Conservation (phyloP, 2,113 vertebrate genomes). For the Hippocampus guttulatus region DNA sequence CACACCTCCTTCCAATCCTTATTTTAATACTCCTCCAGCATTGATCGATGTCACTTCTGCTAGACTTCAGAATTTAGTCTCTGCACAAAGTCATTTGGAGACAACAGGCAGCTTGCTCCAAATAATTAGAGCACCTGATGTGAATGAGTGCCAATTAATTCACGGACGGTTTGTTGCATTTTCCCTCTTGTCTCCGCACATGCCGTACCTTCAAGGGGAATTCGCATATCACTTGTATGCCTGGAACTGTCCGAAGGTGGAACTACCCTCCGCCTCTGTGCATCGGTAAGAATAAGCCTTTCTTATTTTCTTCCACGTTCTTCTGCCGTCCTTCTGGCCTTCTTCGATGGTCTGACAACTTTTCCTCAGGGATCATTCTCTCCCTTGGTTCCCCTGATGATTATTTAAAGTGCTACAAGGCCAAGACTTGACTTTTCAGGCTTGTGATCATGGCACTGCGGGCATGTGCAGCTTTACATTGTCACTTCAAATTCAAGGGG, state of each 20-base stretch:
- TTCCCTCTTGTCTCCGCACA: constrained; percentile 20
- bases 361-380: background rate
- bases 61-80: constrained; percentile 37
- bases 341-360: background rate
- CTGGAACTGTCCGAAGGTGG: constrained; percentile 92
- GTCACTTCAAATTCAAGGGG: background rate
- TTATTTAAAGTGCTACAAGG: background rate
- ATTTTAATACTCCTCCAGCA: constrained; percentile 21
- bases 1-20: background rate
- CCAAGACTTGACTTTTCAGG: background rate
- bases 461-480: background rate
- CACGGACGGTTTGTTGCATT: constrained; percentile 24
- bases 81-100: constrained; percentile 31
- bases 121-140: constrained; percentile 31
- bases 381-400: background rate
- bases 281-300: constrained; percentile 77
- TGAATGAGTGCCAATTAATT: constrained; percentile 33
- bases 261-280: constrained; percentile 96
- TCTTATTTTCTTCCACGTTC: background rate
- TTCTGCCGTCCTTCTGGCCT: background rate
- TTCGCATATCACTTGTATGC: constrained; percentile 98
- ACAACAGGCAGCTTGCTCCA: constrained; percentile 30
- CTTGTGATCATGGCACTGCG: background rate
- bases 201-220: constrained; percentile 77
- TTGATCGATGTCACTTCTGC: constrained; percentile 35